Evolutionary conservation across 2,113 vertebrate genomes (phyloP), one percentile per base, ranked within the genome.

Genomic region (Catharus minimus): DNA sequence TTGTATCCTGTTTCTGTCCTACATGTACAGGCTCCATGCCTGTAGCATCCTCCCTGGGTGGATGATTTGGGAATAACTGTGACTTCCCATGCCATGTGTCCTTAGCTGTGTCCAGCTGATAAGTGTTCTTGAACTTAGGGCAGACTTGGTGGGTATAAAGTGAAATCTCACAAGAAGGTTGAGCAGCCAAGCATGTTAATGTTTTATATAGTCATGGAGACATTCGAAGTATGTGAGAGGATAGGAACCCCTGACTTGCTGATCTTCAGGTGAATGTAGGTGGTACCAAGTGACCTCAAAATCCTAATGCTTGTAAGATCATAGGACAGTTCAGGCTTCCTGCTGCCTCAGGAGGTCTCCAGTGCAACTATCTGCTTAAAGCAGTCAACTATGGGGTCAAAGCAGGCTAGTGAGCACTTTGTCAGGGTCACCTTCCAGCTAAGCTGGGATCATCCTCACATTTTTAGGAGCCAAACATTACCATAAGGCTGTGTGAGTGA

Each of bases 391-490:
- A 0, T 55, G 43, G 41, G 52, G 17, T 71, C 38, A 85, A 32
- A 62, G 8, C 15, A 46, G 32, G 44, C 30, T 64, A 50, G 9
- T 23, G 15, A 58, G 11, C 3, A 7, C 39, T 86, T 44, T 67
- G 41, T 49, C 32, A 74, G 17, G 47, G 33, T 43, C 7, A 27
- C 15, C 10, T 53, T 68, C 50, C 21, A 47, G 38, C 14, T 41
- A 76, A 82, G 7, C 7, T 66, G 57, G 19, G 15, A 21, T 36
- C 2, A 6, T 71, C 10, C 17, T 72, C n/a, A 36, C 1, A 0
- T 52, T 83, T 81, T 81, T 5, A 49, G 32, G 56, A 68, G 24
- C 9, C 13, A 46, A 82, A 33, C 19, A 26, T 33, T 32, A 27
- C 26, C 11, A 12, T 43, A 43, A 68, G 28, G 17, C 39, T 33